Percentiles rank a stretch among this genome's conserved stretches.
Evolutionary conservation across 2,797 vertebrate species (phyloP).

Genomic region (Danio kyathit): DNA sequence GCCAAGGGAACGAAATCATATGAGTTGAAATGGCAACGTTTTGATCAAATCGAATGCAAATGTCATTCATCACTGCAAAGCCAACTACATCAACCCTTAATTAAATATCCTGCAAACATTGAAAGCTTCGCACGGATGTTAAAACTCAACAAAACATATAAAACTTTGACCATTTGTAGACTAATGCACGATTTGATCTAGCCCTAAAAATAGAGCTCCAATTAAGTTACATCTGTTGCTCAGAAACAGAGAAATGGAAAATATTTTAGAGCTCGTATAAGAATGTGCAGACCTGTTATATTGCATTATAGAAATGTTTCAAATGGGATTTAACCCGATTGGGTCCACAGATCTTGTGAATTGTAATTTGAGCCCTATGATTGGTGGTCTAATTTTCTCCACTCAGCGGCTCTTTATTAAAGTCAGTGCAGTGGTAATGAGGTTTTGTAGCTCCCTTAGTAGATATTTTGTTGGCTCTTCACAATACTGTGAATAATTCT

Average conservation of each 20-base stretch:
- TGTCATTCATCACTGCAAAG: neutral
- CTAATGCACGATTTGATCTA: neutral
- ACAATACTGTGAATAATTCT: too few species aligned
- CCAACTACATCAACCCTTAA: neutral
- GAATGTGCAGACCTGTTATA: neutral
- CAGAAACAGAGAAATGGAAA: neutral
- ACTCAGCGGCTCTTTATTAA: neutral
- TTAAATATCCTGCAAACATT: constrained; percentile 18
- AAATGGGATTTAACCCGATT: constrained; percentile 4
- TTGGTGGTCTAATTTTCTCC: neutral
- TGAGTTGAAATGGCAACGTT: neutral
- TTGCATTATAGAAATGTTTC: constrained; percentile 20
- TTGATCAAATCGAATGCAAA: neutral
- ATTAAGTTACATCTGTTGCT: constrained; percentile 4
- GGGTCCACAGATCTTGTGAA: neutral
- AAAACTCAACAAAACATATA: neutral
- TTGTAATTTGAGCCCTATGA: constrained; percentile 8
- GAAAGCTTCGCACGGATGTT: neutral
- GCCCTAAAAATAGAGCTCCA: constrained; percentile 1
- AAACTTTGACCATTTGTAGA: neutral
- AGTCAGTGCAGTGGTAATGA: neutral
- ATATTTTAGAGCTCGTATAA: neutral
- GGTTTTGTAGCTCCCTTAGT: neutral
- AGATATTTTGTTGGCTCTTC: too few species aligned
- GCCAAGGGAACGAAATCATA: neutral